Base-by-base conservation (phyloP, 2,113 vertebrate genomes). In the Corynorhinus townsendii region DNA sequence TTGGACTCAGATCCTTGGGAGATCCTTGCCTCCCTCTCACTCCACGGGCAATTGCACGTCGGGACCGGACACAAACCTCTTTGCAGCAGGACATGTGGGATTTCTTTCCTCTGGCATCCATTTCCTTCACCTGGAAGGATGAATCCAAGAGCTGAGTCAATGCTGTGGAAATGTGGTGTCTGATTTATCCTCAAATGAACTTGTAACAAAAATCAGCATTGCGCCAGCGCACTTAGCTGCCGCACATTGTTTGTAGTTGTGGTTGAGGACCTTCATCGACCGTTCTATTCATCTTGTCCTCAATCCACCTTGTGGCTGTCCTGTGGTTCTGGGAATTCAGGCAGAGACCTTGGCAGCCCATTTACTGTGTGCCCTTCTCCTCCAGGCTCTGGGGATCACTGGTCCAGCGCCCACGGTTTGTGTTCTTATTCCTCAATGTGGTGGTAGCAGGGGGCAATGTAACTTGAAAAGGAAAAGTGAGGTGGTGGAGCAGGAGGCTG, bases 141-240 rank as follows among this genome's bases (percentile, higher is more conserved):
- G 59, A 71, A 38, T 40, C 0, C 6, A 59, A 43, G 17, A 45
- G 72, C 69, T 12, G 54, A 85, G 49, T 71, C 1, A 17, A 73
- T 47, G 76, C 90, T 38, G 12, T 73, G 64, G 47, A 52, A 47
- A 40, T 26, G 16, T 6, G 17, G 68, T 9, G 3, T 40, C 40
- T 75, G 52, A 35, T 64, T 86, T 89, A 84, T 96, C 95, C 94
- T 91, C 69, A 45, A 1, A 82, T 90, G 88, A 97, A 89, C 86
- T 82, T 35, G 26, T 33, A 43, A 59, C n/a, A 43, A 56, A 92
- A 85, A 19, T 28, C 40, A 54, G n/a, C 72, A 4, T 64, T 7
- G 0, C 1, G 24, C 75, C 71, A 66, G 64, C 28, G 35, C 10
- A 2, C 33, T 84, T 90, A 92, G 90, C 66, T 11, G 76, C 38